Conservation (phyloP, 37 sponge, comb jelly and placozoan species). For the Cliona cf. orientalis region DNA sequence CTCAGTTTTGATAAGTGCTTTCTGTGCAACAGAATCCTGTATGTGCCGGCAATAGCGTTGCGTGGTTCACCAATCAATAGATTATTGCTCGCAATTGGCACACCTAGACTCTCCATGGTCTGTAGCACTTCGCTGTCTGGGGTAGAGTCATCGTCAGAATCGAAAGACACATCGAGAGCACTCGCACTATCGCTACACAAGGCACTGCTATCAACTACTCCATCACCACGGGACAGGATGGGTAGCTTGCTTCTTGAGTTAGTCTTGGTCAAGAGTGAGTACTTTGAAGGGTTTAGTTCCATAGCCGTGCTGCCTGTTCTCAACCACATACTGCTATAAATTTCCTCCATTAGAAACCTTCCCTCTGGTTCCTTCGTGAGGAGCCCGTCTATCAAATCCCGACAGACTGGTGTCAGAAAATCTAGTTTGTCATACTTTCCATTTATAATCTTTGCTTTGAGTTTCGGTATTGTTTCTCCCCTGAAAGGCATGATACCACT, state of each 20-base stretch:
- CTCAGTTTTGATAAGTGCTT: neutral
- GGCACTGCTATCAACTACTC: too few species aligned
- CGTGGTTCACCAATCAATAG: conserved; percentile 41
- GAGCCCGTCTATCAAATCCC: conserved; percentile 41
- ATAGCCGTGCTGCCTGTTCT: neutral
- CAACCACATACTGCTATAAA: conserved; percentile 41
- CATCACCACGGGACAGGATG: neutral
- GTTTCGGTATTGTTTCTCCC: conserved; percentile 58
- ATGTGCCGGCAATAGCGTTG: conserved; percentile 50
- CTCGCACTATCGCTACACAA: too few species aligned
- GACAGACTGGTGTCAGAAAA: conserved; percentile 13
- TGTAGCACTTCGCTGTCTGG: conserved; percentile 11
- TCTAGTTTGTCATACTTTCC: conserved; percentile 67
- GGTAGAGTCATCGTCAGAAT: neutral
- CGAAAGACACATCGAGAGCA: neutral
- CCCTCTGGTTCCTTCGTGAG: conserved; percentile 28
- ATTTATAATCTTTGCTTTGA: conserved; percentile 68
- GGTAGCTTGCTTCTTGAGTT: too few species aligned
- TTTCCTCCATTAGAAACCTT: neutral
- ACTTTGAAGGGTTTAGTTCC: neutral
- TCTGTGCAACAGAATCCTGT: conserved; percentile 60
- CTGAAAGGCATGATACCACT: conserved; percentile 74
- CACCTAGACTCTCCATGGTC: neutral
- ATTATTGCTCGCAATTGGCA: conserved; percentile 16
- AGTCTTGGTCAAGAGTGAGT: neutral